Evolutionary conservation across 2,113 vertebrate species (phyloP).

Genomic region (Litocranius walleri): DNA sequence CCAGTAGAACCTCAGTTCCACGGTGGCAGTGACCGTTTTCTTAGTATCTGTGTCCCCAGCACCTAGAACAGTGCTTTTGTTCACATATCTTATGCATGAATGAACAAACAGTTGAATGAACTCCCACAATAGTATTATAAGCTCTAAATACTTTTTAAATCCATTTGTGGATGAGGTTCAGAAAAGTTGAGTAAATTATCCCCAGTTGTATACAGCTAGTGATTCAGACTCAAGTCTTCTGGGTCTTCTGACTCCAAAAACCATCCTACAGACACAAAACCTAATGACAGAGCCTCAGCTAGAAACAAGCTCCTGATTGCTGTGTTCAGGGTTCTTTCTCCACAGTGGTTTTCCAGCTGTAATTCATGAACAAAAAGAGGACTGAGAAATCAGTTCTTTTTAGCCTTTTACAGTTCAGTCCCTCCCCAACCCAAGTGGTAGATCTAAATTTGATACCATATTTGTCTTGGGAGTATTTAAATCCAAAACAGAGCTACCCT

Average conservation of each 20-base stretch:
- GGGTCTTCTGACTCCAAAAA: not conserved
- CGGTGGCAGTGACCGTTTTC: not conserved
- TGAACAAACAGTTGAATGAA: not conserved
- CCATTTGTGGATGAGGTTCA: not conserved
- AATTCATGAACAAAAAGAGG: not conserved
- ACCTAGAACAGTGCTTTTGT: not conserved
- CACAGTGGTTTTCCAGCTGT: not conserved
- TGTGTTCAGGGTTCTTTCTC: not conserved
- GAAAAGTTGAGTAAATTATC: not conserved
- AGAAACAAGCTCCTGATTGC: not conserved
- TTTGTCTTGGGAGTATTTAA: not conserved
- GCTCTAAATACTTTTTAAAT: not conserved
- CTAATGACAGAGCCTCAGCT: not conserved
- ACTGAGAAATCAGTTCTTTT: not conserved
- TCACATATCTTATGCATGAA: not conserved
- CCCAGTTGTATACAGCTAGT: not conserved
- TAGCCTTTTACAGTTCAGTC: not conserved
- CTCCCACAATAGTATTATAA: not conserved
- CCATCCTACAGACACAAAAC: not conserved
- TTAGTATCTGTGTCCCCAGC: not conserved
- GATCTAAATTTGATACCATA: not conserved
- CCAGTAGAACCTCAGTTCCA: not conserved
- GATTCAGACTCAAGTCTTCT: not conserved
- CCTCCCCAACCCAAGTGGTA: not conserved
- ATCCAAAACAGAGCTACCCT: not conserved